phyloP scores from a whole-genome alignment of 2,888 invertebrate genomes.

The Drosophila setosimentum region DNA sequence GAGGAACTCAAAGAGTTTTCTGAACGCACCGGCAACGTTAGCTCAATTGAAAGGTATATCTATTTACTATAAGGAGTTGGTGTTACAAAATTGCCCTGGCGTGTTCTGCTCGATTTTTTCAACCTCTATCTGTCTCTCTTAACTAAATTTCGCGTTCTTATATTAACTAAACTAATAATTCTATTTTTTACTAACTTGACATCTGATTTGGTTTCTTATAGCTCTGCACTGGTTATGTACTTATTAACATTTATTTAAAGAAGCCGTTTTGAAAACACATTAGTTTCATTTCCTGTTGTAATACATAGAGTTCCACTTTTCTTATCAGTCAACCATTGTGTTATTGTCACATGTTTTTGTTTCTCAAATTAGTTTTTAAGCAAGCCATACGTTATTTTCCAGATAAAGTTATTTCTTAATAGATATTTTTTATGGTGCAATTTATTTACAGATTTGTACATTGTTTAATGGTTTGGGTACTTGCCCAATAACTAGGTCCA shows the following conservation, averaged over 20 bases:
- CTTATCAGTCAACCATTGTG: slow-evolving; percentile 5
- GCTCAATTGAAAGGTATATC: slow-evolving; percentile 94
- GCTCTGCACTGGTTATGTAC: slow-evolving; percentile 85
- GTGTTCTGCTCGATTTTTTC: slow-evolving; percentile 37
- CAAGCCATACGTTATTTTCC: slow-evolving; percentile 1
- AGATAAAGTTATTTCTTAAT: slow-evolving; percentile 5
- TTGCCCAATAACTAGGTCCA: not conserved
- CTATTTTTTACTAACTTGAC: slow-evolving; percentile 52
- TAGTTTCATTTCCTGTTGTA: slow-evolving; percentile 36
- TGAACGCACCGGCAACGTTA: slow-evolving; percentile 93
- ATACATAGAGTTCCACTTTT: slow-evolving; percentile 7
- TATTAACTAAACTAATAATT: slow-evolving; percentile 44
- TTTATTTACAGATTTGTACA: not conserved
- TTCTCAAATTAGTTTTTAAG: not conserved
- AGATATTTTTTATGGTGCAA: not conserved
- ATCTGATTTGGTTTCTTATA: slow-evolving; percentile 71
- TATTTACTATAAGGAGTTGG: slow-evolving; percentile 30
- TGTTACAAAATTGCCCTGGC: slow-evolving; percentile 55
- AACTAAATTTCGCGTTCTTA: slow-evolving; percentile 31
- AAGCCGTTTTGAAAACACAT: slow-evolving; percentile 48
- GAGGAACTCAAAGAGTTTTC: slow-evolving; percentile 87
- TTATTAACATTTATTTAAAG: slow-evolving; percentile 51
- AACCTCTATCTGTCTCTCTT: slow-evolving; percentile 13
- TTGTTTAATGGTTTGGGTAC: not conserved
- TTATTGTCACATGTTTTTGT: slow-evolving; percentile 11